A percentile compares a stretch with the other conserved stretches of the same genome.
These are phyloP conservation scores for Carcina quercana DNA, from an alignment of 2,888 invertebrate genomes.

Conservation along the genomic window DNA sequence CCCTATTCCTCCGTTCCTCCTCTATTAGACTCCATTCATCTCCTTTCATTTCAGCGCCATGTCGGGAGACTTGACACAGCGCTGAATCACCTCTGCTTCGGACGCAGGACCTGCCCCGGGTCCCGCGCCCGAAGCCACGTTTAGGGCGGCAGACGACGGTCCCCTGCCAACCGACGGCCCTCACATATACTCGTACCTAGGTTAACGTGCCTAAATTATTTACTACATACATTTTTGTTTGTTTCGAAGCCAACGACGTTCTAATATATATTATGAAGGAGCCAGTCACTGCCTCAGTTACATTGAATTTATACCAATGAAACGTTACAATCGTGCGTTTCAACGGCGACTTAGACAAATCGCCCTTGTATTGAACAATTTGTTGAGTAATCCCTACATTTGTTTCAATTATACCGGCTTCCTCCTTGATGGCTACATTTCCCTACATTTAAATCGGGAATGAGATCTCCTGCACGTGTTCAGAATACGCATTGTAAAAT, in stretches of 20 bases:
- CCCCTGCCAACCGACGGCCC: too few relatives aligned
- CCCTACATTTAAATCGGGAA: conserved; percentile 46
- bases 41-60: too few relatives aligned
- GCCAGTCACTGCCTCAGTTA: conserved; percentile 7
- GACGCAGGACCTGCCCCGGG: too few relatives aligned
- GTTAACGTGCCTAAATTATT: too few relatives aligned
- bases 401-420: conserved; percentile 69
- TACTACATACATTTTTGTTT: background rate
- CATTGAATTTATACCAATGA: conserved; percentile 45
- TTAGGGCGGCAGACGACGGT: too few relatives aligned
- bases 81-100: too few relatives aligned
- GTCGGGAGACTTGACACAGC: too few relatives aligned
- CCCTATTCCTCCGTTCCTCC: too few relatives aligned
- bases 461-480: conserved; percentile 46
- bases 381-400: conserved; percentile 70
- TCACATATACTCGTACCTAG: too few relatives aligned
- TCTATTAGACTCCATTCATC: too few relatives aligned
- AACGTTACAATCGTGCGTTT: conserved; percentile 47
- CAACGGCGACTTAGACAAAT: conserved; percentile 65
- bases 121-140: too few relatives aligned
- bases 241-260: background rate
- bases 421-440: conserved; percentile 49
- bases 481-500: conserved; percentile 43
- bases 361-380: conserved; percentile 70
- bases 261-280: too few relatives aligned